Evolutionary conservation across 2,113 vertebrate species (phyloP).

Genomic region (Rhinoptilus africanus): DNA sequence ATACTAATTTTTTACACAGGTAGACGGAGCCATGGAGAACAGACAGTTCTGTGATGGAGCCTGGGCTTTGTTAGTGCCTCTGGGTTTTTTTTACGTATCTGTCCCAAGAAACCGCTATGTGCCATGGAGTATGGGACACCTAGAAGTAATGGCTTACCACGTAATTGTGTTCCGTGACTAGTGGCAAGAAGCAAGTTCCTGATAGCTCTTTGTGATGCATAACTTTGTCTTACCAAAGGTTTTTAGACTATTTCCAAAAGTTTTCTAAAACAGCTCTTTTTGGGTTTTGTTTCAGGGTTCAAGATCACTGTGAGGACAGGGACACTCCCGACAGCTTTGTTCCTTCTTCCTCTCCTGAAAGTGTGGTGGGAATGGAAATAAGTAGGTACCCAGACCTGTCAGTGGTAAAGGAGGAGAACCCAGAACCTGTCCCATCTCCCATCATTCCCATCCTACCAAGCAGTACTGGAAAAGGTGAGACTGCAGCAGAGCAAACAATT

Average conservation of each 20-base stretch:
- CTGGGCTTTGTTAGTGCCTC: neutral
- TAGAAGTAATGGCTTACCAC: neutral
- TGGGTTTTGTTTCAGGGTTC: constrained; percentile 72
- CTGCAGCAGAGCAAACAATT: neutral
- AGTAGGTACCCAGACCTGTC: constrained; percentile 92
- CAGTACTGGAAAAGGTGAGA: constrained; percentile 86
- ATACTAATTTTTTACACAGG: neutral
- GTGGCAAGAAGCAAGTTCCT: neutral
- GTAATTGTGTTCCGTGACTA: neutral
- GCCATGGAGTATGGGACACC: neutral
- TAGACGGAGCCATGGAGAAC: neutral
- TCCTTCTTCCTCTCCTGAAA: constrained; percentile 95
- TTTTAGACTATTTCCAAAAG: neutral
- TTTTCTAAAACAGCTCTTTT: neutral
- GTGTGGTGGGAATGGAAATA: constrained; percentile 86
- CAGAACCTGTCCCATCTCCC: constrained; percentile 88
- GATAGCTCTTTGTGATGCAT: neutral
- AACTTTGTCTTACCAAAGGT: neutral
- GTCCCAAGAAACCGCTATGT: neutral
- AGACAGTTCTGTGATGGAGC: neutral
- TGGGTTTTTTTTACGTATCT: neutral
- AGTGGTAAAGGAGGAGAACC: constrained; percentile 87
- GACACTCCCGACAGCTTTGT: constrained; percentile 88
- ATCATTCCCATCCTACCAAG: constrained; percentile 89
- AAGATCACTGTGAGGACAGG: constrained; percentile 83